A percentile compares a stretch with the other conserved stretches of the same genome.
These are phyloP conservation scores for Neodiprion fabricii DNA, from an alignment of 1,140 invertebrate genomes.

Conservation along the genomic window DNA sequence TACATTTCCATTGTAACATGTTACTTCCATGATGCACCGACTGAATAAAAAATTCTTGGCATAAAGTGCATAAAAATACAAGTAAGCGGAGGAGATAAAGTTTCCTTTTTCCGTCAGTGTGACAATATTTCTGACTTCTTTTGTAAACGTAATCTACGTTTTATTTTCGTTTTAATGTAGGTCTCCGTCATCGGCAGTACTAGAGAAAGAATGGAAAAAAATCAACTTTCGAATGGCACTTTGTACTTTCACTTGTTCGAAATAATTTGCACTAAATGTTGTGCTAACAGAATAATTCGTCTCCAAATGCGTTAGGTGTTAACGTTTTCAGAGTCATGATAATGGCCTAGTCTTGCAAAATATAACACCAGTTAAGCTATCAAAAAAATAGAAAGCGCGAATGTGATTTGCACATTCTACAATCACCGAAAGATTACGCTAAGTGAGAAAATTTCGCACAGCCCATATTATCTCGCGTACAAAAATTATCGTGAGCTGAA, in stretches of 20 bases:
- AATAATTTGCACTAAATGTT: neutral
- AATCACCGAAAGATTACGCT: neutral
- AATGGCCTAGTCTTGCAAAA: neutral
- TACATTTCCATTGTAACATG: too few relatives aligned
- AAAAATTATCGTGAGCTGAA: too few relatives aligned
- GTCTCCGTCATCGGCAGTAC: too few relatives aligned
- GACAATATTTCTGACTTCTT: too few relatives aligned
- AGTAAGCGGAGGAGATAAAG: too few relatives aligned
- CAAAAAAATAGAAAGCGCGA: neutral
- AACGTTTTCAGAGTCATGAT: neutral
- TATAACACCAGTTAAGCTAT: neutral
- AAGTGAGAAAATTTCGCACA: neutral
- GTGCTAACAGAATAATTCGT: neutral
- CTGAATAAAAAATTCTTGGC: too few relatives aligned
- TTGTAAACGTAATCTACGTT: too few relatives aligned
- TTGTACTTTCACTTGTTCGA: neutral
- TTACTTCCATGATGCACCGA: too few relatives aligned
- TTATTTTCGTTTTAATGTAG: too few relatives aligned
- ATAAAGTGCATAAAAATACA: too few relatives aligned
- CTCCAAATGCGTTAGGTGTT: neutral
- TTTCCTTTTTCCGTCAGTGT: too few relatives aligned
- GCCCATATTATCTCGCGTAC: neutral
- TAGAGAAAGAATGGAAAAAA: neutral
- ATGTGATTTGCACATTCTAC: neutral
- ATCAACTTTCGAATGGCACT: neutral